Evolutionary conservation across 2,888 invertebrate genomes (phyloP).

Genomic region (Synanthedon formicaeformis): DNA sequence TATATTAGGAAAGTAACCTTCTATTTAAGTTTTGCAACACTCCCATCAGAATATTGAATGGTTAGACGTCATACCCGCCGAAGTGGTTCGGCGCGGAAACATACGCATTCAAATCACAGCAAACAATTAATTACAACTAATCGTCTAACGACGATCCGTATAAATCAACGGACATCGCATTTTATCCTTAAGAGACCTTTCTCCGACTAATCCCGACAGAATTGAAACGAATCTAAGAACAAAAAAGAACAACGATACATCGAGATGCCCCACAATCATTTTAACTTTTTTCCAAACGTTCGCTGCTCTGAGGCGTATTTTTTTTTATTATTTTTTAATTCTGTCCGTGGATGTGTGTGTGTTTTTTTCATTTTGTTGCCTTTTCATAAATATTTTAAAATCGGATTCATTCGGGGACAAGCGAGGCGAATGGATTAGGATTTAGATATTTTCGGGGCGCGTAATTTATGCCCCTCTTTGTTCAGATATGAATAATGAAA

Average conservation of each 20-base stretch:
- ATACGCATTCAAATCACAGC: slow-evolving; percentile 31
- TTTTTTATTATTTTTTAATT: slow-evolving; percentile 53
- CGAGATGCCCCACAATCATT: slow-evolving; percentile 64
- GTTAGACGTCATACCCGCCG: slow-evolving; percentile 6
- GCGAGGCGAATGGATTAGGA: slow-evolving; percentile 67
- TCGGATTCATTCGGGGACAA: slow-evolving; percentile 65
- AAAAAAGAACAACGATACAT: slow-evolving; percentile 43
- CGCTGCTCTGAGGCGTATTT: slow-evolving; percentile 49
- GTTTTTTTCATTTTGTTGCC: slow-evolving; percentile 46
- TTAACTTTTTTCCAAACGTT: slow-evolving; percentile 61
- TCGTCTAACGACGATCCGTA: slow-evolving; percentile 46
- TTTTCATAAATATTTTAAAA: slow-evolving; percentile 70
- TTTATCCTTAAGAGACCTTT: slow-evolving; percentile 59
- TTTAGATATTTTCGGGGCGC: slow-evolving; percentile 66
- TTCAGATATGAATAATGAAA: slow-evolving; percentile 65
- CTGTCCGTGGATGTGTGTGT: slow-evolving; percentile 51
- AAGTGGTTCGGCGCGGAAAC: slow-evolving; percentile 30
- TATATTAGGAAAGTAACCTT: too few species aligned
- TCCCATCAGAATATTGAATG: slow-evolving; percentile 10
- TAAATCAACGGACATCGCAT: slow-evolving; percentile 62
- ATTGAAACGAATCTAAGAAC: slow-evolving; percentile 68
- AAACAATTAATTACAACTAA: slow-evolving; percentile 55
- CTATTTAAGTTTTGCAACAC: neutral
- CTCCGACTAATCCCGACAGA: slow-evolving; percentile 63
- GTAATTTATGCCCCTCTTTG: slow-evolving; percentile 66